These are phyloP conservation scores for Serranus cabrilla DNA, from an alignment of 2,797 vertebrate species.

Conservation along the genomic window DNA sequence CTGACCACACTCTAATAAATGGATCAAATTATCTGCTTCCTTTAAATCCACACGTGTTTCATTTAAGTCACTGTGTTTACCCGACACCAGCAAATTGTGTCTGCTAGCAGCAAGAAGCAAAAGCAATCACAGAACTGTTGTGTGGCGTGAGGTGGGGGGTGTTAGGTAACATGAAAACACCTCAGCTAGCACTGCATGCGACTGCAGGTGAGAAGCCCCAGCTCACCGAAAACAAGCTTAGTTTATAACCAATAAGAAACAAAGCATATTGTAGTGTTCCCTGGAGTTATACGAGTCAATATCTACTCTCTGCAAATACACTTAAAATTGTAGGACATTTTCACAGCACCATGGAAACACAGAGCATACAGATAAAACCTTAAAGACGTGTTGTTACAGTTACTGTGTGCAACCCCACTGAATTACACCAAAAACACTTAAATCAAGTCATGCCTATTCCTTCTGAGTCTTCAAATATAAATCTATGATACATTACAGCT, in stretches of 20 bases:
- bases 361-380: background rate
- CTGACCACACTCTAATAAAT: constrained; percentile 9
- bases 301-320: constrained; percentile 17
- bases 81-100: constrained; percentile 33
- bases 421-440: constrained; percentile 8
- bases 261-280: constrained; percentile 6
- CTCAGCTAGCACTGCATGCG: constrained; percentile 20
- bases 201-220: constrained; percentile 9
- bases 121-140: constrained; percentile 41
- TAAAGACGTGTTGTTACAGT: constrained; percentile 9
- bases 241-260: constrained; percentile 17
- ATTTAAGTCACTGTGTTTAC: constrained; percentile 19
- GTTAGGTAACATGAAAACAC: constrained; percentile 41
- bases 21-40: constrained; percentile 22
- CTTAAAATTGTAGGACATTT: constrained; percentile 5
- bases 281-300: constrained; percentile 27
- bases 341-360: constrained; percentile 18
- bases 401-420: constrained; percentile 1
- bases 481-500: constrained; percentile 5
- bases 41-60: constrained; percentile 15
- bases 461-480: constrained; percentile 12
- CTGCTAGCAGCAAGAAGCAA: constrained; percentile 47
- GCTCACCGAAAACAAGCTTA: constrained; percentile 9
- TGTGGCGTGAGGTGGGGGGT: background rate
- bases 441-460: constrained; percentile 20